Percentiles rank a stretch among this genome's conserved stretches.
Conservation (phyloP, 1,140 invertebrate species). For the Caenorhabditis briggsae region DNA sequence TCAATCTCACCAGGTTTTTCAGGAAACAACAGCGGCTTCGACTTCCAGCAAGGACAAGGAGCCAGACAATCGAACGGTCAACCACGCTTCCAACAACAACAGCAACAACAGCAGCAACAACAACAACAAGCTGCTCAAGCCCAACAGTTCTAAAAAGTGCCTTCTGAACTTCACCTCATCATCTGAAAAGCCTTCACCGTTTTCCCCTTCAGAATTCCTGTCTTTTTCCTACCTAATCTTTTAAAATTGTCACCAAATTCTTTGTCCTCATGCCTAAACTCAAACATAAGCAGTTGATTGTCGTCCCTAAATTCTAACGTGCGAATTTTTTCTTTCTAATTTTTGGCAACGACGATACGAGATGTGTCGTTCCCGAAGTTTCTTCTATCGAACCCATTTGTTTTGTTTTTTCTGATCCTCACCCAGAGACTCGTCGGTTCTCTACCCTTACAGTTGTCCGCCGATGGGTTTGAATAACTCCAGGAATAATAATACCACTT, state of each 20-base stretch:
- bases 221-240: constrained; percentile 48
- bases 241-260: constrained; percentile 17
- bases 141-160: constrained; percentile 46
- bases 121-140: constrained; percentile 48
- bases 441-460: neutral
- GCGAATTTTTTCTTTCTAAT: constrained; percentile 9
- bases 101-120: constrained; percentile 33
- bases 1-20: constrained; percentile 20
- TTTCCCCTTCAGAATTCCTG: constrained; percentile 21
- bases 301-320: constrained; percentile 18
- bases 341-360: constrained; percentile 16
- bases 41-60: constrained; percentile 23
- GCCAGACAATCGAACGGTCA: constrained; percentile 22
- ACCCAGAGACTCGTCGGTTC: neutral
- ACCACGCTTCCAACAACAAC: constrained; percentile 30
- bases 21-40: constrained; percentile 39
- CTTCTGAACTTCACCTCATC: constrained; percentile 45
- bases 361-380: constrained; percentile 27
- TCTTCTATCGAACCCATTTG: constrained; percentile 22
- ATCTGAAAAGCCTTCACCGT: constrained; percentile 29
- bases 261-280: constrained; percentile 48
- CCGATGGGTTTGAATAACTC: constrained; percentile 1
- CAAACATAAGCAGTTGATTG: constrained; percentile 17
- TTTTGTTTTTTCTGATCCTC: constrained; percentile 42
- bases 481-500: constrained; percentile 34